Evolutionary conservation across 1,140 invertebrate species (phyloP), one percentile per base, ranked within the genome.

Genomic region (Mylabris phalerata): DNA sequence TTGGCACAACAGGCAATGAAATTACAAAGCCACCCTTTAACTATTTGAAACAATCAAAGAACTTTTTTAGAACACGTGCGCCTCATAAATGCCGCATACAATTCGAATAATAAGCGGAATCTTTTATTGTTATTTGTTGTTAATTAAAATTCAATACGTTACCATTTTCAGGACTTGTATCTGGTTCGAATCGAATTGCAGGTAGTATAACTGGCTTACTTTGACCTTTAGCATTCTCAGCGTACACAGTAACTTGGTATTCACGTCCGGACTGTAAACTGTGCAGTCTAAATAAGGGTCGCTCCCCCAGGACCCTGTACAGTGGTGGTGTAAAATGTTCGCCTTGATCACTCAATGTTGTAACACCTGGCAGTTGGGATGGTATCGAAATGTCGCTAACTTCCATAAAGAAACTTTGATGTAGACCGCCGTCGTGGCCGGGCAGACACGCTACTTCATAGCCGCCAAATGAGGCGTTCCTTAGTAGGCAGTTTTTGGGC

Each of bases 321-420:
- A 84, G 74, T 44, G 81, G 77, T 40, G 76, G 76, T 56, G 73
- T 46, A 72, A 68, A 47, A 43, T 63, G 56, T 38, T 70, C 67
- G n/a, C 77, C 77, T 60, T 80, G 78, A 65, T 81, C 79, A 67
- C 76, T 86, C 74, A 79, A 84, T 70, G 77, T 85, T 65, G 73
- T 80, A 67, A 75, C 77, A 39, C 77, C 72, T 50, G 75, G 73
- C 54, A 73, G 62, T 39, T 67, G 73, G 19, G 69, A 66, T 43
- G 77, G 78, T 54, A 72, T 77, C n/a, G 79, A 69, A 57, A 82
- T 77, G 69, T 88, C 87, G 59, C 85, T 81, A 42, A 91, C 87
- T 76, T 93, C 89, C 47, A 93, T 76, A 45, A 90, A 77, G 73
- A 94, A 94, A 68, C 84, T 84, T 74, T 93, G 90, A 11, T 85